Base-by-base conservation (phyloP, 2,797 vertebrate species). In the Alectoris magna region DNA sequence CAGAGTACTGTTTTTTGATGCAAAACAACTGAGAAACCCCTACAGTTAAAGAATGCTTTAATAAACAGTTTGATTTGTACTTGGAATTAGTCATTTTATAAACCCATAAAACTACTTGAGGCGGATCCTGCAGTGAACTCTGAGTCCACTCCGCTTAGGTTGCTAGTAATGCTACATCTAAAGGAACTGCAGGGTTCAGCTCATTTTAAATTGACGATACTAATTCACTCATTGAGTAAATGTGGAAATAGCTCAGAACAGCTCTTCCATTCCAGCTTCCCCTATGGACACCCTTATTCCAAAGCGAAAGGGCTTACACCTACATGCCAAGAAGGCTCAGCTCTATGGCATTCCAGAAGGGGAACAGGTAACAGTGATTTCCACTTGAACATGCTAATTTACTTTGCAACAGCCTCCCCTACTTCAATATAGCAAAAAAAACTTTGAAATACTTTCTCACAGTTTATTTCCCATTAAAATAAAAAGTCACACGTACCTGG, bases 151-250 rank as follows among this genome's bases (percentile, higher is more conserved):
- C 56, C 75, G 67, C n/a, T 60, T 68, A 39, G 41, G 64, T 39
- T 78, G 38, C 69, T 46, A 82, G 48, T 44, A 93, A 44, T 62
- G 82, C 80, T 46, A 84, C 49, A 17, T 44, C 55, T 17, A 56
- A 82, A 84, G 44, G 49, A 84, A 93, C 60, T 14, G 19, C 27
- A 91, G 34, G 68, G 91, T 87, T 90, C 80, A 64, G 48, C 24
- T 90, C 5, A 68, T 58, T 91, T 90, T 24, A 84, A 87, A 85
- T 72, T 13, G 3, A 56, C 49, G 49, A 84, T 62, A 62, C 38
- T 62, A 76, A 90, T 68, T 87, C 38, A 38, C 26, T 79, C 13
- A 79, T 48, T 78, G 44, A 87, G 84, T 66, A 71, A 53, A 51
- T 27, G 29, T 0, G 0, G 76, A 89, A 93, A 80, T 27, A 89